These are phyloP conservation scores for Thaumatotibia leucotreta DNA, from an alignment of 1,140 invertebrate genomes.

Conservation along the genomic window DNA sequence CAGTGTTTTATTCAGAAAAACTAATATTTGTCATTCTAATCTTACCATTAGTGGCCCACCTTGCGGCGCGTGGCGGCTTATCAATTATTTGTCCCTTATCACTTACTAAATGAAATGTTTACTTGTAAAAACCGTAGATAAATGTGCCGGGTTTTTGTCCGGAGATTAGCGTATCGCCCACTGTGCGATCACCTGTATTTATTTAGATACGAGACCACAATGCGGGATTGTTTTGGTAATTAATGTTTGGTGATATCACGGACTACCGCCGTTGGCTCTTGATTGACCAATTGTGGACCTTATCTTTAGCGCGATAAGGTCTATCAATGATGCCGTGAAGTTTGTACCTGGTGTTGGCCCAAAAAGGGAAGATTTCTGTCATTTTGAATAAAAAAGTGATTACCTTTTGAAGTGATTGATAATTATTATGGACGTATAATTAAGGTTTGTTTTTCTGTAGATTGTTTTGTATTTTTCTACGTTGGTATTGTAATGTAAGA, in stretches of 20 bases:
- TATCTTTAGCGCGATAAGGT: no score
- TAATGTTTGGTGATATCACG: background rate
- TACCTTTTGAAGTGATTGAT: no score
- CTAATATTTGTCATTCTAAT: conserved; percentile 48
- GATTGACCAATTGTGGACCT: no score
- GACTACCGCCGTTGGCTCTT: no score
- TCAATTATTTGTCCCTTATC: conserved; percentile 27
- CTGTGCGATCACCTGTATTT: conserved; percentile 13
- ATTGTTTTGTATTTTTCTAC: no score
- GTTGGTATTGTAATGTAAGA: no score
- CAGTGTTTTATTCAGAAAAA: conserved; percentile 19
- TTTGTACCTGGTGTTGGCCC: no score
- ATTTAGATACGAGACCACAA: background rate
- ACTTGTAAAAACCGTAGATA: conserved; percentile 6
- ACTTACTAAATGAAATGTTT: conserved; percentile 6
- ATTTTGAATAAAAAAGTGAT: no score
- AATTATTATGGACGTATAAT: no score
- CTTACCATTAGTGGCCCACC: conserved; percentile 21
- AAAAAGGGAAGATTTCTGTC: no score
- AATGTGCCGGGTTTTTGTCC: conserved; percentile 7
- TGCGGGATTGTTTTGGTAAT: conserved; percentile 2
- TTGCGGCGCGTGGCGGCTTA: conserved; percentile 31
- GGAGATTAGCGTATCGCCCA: conserved; percentile 10
- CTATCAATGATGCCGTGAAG: no score
- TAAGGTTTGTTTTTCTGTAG: no score